Base-by-base conservation (phyloP, 2,888 invertebrate genomes). In the Ornithoptera alexandrae region DNA sequence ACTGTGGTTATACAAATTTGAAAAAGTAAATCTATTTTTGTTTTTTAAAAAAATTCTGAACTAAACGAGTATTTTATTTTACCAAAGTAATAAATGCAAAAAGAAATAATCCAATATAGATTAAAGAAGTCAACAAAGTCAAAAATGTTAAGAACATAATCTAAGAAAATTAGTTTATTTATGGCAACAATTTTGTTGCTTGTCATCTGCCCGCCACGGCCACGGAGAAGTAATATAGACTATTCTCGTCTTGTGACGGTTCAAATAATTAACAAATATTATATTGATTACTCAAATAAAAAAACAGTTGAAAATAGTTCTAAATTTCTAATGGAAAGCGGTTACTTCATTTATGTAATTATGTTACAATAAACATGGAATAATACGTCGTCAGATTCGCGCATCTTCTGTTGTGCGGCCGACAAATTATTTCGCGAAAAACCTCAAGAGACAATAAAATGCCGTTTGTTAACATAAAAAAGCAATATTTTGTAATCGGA, bases 381-480 rank as follows among this genome's bases (percentile, higher is more conserved):
- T 62, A 62, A 15, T 20, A 39, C 2, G n/a, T 46, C 30, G 59
- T 60, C 30, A 70, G 39, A 63, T 63, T 56, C 62, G 70, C 70
- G 66, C 63, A 67, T 66, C 70, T 63, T 62, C 50, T 57, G 66
- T 59, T 36, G 59, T 66, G 46, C 68, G 63, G 62, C 60, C 59
- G 64, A 36, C 64, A 66, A 71, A 76, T 81, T 58, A 42, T 70
- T 67, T 70, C 36, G 15, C 42, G n/a, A 46, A 68, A 67, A 73
- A 72, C 64, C 65, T 70, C 63, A 56, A 74, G 73, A 74, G 74
- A 81, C 76, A 81, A 76, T 85, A 91, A 82, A 78, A 91, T 91
- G 92, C 84, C 85, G 85, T 91, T 92, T 84, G 82, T 89, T 74
- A 88, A 85, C 76, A 84, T 91, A 71, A 92, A 92, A 75, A 92